phyloP scores from a whole-genome alignment of 2,888 invertebrate genomes.

The Uloborus plumipes region DNA sequence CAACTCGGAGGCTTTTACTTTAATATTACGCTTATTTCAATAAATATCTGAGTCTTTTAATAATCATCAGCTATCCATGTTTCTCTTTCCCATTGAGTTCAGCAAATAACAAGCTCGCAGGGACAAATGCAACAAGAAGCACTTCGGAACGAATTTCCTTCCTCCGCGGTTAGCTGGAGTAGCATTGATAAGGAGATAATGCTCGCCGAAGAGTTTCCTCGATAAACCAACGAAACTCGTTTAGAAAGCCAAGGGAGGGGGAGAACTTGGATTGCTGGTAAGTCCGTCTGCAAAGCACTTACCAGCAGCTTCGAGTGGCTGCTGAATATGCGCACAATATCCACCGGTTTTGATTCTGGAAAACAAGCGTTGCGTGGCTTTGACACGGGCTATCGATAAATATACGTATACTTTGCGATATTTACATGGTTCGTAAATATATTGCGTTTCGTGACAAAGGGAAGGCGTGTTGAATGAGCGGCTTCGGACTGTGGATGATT shows the following conservation, averaged over 20 bases:
- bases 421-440: conserved; percentile 16
- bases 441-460: conserved; percentile 5
- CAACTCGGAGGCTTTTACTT: conserved; percentile 17
- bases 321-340: conserved; percentile 7
- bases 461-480: neutral
- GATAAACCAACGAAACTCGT: conserved; percentile 53
- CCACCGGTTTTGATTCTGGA: conserved; percentile 21
- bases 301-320: conserved; percentile 47
- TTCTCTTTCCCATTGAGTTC: conserved; percentile 7
- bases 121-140: conserved; percentile 45
- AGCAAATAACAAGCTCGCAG: conserved; percentile 31
- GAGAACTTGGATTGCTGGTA: conserved; percentile 13
- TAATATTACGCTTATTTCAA: conserved; percentile 26
- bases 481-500: conserved; percentile 8
- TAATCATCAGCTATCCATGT: conserved; percentile 25
- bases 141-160: conserved; percentile 30
- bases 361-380: conserved; percentile 29
- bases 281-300: conserved; percentile 32
- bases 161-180: conserved; percentile 27
- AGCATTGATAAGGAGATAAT: conserved; percentile 40
- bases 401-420: conserved; percentile 5
- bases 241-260: conserved; percentile 18
- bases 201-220: conserved; percentile 51
- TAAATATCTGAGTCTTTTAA: conserved; percentile 29
- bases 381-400: conserved; percentile 29